Evolutionary conservation across 2,888 invertebrate species (phyloP).

Genomic region (Coleophora deauratella): DNA sequence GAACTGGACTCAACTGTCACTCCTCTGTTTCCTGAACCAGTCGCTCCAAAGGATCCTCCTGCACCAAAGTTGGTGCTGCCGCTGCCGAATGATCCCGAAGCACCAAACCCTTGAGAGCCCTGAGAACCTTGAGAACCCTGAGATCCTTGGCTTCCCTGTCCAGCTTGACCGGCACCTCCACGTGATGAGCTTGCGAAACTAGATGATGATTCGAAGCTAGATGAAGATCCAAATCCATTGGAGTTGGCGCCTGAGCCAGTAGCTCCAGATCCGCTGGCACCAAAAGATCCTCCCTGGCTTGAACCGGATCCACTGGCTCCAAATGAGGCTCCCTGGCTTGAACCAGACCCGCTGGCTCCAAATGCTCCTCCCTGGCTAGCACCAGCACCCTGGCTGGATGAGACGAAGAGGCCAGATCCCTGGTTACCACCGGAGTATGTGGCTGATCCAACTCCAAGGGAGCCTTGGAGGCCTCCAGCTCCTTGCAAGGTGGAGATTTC

Average conservation of each 20-base stretch:
- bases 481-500: constrained; percentile 39
- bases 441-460: constrained; percentile 40
- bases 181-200: constrained; percentile 11
- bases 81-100: constrained; percentile 7
- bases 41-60: constrained; percentile 12
- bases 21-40: constrained; percentile 6
- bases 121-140: constrained; percentile 11
- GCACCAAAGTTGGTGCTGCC: constrained; percentile 6
- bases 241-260: constrained; percentile 11
- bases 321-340: constrained; percentile 7
- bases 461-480: constrained; percentile 34
- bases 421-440: constrained; percentile 36
- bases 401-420: constrained; percentile 34
- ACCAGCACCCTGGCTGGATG: constrained; percentile 14
- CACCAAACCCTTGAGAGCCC: constrained; percentile 2
- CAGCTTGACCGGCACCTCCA: constrained; percentile 6
- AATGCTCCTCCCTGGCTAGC: constrained; percentile 13
- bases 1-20: constrained; percentile 12
- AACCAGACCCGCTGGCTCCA: too few relatives aligned
- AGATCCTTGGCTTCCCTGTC: constrained; percentile 14
- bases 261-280: constrained; percentile 13
- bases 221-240: constrained; percentile 9
- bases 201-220: constrained; percentile 9
- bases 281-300: constrained; percentile 9
- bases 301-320: neutral